Conservation (phyloP, 2,888 invertebrate genomes). For the Ptilodon capucinus region DNA sequence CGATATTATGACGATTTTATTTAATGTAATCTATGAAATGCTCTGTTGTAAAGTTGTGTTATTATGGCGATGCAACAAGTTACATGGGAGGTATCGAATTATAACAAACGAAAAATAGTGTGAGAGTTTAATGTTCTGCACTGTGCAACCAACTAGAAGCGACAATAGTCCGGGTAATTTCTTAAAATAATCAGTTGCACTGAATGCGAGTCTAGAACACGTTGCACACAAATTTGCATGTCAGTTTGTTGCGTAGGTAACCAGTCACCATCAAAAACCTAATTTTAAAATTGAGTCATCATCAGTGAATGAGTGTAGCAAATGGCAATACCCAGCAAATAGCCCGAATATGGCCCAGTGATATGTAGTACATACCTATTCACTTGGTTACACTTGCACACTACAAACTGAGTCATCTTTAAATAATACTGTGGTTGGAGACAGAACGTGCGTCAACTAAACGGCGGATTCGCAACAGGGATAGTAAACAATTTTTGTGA, state of each 20-base stretch:
- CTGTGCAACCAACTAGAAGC: background rate
- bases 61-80: too few species aligned
- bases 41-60: too few species aligned
- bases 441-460: constrained; percentile 35
- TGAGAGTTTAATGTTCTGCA: background rate
- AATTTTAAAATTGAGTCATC: background rate
- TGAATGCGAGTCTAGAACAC: background rate
- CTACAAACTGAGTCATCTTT: constrained; percentile 30
- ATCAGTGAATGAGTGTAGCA: background rate
- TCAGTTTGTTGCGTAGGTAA: background rate
- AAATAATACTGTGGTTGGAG: constrained; percentile 35
- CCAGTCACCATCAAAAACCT: too few species aligned
- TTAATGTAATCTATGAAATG: too few species aligned
- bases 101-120: background rate
- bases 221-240: background rate
- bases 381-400: constrained; percentile 14
- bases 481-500: background rate
- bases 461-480: constrained; percentile 2
- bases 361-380: background rate
- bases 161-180: background rate
- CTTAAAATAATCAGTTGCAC: background rate
- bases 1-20: too few species aligned
- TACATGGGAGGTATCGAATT: too few species aligned
- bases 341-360: background rate
- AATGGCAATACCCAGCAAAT: background rate